Percentiles rank a stretch among this genome's conserved stretches.
phyloP scores from a whole-genome alignment of 2,113 vertebrate species.

The Craseonycteris thonglongyai region DNA sequence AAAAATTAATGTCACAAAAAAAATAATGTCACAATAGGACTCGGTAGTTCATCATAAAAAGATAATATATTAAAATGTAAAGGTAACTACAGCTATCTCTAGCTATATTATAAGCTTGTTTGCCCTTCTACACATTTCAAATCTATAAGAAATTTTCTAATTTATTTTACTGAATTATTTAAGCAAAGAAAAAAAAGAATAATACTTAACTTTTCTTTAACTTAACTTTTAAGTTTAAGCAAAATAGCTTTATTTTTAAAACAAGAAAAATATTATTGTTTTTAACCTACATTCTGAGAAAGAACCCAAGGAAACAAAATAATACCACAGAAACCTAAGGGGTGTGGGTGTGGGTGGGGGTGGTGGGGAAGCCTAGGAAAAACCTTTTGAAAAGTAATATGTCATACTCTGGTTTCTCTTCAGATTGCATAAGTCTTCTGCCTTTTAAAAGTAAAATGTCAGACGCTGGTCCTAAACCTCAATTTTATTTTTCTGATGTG shows the following conservation, averaged over 20 bases:
- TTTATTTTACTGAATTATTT: constrained; percentile 17
- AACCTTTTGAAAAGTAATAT: neutral
- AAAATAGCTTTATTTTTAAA: neutral
- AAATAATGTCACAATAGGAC: neutral
- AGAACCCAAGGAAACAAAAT: neutral
- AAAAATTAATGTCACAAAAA: neutral
- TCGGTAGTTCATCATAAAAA: neutral
- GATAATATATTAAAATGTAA: constrained; percentile 39
- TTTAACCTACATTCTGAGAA: neutral
- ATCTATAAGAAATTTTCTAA: no score
- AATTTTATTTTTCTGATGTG: neutral
- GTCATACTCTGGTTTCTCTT: no score
- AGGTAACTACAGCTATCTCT: neutral
- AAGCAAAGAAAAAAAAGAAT: neutral
- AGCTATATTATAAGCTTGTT: neutral
- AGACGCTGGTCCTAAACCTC: neutral
- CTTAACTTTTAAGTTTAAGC: neutral
- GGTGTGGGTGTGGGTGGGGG: no score
- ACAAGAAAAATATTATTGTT: neutral
- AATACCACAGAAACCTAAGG: neutral
- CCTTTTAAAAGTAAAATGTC: neutral
- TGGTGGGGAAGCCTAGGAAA: neutral
- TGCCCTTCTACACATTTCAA: neutral
- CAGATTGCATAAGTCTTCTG: no score
- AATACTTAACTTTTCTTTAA: neutral